Evolutionary conservation across 53 echinoderm and acorn worm species (phyloP), one percentile per base, ranked within the genome.

Genomic region (Astropecten irregularis): DNA sequence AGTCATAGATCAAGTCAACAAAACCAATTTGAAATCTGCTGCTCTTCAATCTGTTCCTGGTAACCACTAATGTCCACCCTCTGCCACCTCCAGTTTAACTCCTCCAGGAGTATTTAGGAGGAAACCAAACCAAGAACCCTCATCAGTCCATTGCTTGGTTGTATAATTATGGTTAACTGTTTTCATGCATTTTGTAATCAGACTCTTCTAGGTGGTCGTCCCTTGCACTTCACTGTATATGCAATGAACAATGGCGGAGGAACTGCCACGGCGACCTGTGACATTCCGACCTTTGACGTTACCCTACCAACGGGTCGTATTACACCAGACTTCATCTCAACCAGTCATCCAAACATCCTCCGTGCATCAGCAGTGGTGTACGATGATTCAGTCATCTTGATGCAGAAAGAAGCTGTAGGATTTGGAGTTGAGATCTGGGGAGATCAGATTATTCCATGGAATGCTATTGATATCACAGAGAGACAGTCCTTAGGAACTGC

Each of bases 221-320:
- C 89, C 44, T 56, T 89, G 22, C 52, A 76, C 68, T 89, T 89
- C 61, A 77, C 89, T 6, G 77, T 85, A 7, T 40, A 52, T 3
- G 89, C 84, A 22, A 33, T 22, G 61, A 89, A 84, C 67, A 76
- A 54, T 25, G 77, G 36, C 2, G 83, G 84, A 15, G 84, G 73
- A 35, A 57, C 67, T 0, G 21, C 77, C 16, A 89, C 49, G 3
- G 77, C 89, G 1, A 84, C 85, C 14, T 89, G 89, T 48, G 37
- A 31, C 66, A 38, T 89, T 13, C 89, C 84, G 33, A 89, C 89
- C 14, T 89, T 76, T 59, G 89, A 89, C 67, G 29, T 71, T 50
- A 88, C 88, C 20, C 58, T 82, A 0, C 88, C 88, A 20, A 82
- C 60, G 26, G 88, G 88, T 22, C 82, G 88, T 14, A 34, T 88